Evolutionary conservation across 2,797 vertebrate genomes (phyloP).

Genomic region (Fratercula arctica): DNA sequence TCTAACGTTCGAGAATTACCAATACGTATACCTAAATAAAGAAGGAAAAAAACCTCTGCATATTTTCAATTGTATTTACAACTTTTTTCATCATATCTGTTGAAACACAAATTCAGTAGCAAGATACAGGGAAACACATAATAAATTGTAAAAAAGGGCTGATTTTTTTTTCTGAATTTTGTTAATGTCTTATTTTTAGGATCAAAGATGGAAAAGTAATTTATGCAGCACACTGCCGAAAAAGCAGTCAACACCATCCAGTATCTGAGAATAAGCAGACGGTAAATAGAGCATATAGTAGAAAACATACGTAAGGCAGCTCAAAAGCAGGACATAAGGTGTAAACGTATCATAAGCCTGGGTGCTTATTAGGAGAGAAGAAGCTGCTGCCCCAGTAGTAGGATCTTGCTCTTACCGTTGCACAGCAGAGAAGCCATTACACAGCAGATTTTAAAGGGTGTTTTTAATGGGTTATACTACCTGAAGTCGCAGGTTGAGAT

Average conservation of each 20-base stretch:
- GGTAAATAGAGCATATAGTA: neutral
- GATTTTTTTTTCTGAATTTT: neutral
- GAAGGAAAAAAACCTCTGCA: neutral
- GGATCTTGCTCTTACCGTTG: neutral
- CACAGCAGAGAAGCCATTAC: neutral
- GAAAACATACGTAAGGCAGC: neutral
- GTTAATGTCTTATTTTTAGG: neutral
- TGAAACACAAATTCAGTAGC: neutral
- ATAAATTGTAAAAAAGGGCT: neutral
- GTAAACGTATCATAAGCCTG: rapidly evolving
- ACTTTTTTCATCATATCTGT: neutral
- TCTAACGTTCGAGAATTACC: neutral
- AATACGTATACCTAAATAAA: neutral
- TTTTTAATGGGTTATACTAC: neutral
- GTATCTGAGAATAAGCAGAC: neutral
- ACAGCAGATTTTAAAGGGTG: neutral
- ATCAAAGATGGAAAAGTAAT: neutral
- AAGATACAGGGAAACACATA: neutral
- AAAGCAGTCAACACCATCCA: neutral
- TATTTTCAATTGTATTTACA: neutral
- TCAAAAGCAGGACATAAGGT: neutral
- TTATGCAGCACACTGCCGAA: neutral
- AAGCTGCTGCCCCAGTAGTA: neutral
- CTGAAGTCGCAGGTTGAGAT: neutral
- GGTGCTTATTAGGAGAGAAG: neutral